These are phyloP conservation scores for Boloria euphrosyne DNA, from an alignment of 2,888 invertebrate genomes.

Conservation along the genomic window DNA sequence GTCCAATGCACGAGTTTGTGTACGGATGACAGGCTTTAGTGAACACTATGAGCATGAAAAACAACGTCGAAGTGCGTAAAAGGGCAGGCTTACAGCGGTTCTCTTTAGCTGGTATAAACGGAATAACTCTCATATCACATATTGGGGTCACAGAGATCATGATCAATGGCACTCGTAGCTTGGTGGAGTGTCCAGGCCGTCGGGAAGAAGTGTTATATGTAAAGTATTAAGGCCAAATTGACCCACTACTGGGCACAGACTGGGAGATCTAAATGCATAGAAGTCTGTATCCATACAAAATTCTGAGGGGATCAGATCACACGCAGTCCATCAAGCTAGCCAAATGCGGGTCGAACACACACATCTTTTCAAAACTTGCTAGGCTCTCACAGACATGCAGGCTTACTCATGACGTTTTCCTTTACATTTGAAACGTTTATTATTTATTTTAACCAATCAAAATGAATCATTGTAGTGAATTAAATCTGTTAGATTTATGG, in stretches of 20 bases:
- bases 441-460: too few species aligned
- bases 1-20: slow-evolving; percentile 78
- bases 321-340: too few species aligned
- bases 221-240: slow-evolving; percentile 50
- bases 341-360: too few species aligned
- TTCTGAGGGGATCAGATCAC: too few species aligned
- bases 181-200: slow-evolving; percentile 72
- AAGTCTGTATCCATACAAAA: too few species aligned
- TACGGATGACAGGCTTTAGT: slow-evolving; percentile 79
- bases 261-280: too few species aligned
- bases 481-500: too few species aligned
- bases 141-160: slow-evolving; percentile 77
- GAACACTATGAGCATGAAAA: slow-evolving; percentile 80
- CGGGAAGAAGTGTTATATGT: slow-evolving; percentile 72
- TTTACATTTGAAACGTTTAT: too few species aligned
- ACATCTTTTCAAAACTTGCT: too few species aligned
- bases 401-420: too few species aligned
- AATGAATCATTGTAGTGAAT: too few species aligned
- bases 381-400: too few species aligned
- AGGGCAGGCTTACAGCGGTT: slow-evolving; percentile 74
- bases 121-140: slow-evolving; percentile 72
- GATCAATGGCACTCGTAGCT: slow-evolving; percentile 73
- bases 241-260: background rate
- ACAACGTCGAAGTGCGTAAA: slow-evolving; percentile 76
- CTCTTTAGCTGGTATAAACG: slow-evolving; percentile 76